These are phyloP conservation scores for Lasiurus cinereus DNA, from an alignment of 2,113 vertebrate species.

Conservation along the genomic window DNA sequence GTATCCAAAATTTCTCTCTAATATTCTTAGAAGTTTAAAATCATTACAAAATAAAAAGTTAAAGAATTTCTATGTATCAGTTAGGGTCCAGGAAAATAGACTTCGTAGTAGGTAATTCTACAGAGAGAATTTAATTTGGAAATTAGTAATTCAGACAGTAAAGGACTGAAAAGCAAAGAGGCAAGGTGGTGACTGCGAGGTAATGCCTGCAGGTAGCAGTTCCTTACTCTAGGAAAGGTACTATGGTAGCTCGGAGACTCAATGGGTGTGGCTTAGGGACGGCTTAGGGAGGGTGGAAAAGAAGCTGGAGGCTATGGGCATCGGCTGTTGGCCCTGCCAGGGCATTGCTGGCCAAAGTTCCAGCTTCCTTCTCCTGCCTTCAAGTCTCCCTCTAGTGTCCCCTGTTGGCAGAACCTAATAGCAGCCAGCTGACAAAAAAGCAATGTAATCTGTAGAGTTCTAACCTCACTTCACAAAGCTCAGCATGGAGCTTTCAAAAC, in stretches of 20 bases:
- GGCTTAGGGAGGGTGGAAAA: neutral
- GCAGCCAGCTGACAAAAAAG: neutral
- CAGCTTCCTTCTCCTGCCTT: neutral
- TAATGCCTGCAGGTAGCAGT: neutral
- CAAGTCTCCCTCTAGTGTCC: neutral
- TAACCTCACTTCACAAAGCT: neutral
- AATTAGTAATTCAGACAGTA: neutral
- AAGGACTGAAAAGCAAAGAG: neutral
- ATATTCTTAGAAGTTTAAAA: neutral
- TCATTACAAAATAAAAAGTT: constrained; percentile 25
- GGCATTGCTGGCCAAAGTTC: neutral
- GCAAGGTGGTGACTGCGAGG: neutral
- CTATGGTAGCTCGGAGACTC: neutral
- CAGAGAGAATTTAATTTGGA: neutral
- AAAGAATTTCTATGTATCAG: neutral
- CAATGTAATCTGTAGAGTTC: neutral
- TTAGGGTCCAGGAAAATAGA: neutral
- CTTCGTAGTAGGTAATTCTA: neutral
- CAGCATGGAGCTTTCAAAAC: neutral
- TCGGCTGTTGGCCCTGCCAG: neutral
- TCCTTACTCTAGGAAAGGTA: neutral
- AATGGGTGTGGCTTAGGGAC: no score
- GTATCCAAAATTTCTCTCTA: neutral
- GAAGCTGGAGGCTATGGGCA: neutral
- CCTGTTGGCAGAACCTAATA: neutral